phyloP scores from a whole-genome alignment of 1,140 invertebrate species.

The Drosophila virilis region DNA sequence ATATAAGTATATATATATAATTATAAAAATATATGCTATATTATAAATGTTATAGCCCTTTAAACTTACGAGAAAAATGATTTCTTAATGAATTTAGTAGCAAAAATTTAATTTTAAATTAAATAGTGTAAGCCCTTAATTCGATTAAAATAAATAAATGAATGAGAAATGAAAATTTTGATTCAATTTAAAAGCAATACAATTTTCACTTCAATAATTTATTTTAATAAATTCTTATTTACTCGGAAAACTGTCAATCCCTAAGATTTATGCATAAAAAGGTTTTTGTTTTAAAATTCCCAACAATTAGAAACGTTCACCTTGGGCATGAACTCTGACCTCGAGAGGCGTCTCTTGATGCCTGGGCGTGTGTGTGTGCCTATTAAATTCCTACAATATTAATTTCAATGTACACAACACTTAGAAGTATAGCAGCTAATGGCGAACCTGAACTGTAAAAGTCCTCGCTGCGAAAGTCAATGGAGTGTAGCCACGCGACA shows the following conservation, averaged over 20 bases:
- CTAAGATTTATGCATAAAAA: too few relatives aligned
- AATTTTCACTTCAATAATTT: neutral
- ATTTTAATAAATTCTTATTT: neutral
- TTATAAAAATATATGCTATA: too few relatives aligned
- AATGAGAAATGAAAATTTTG: too few relatives aligned
- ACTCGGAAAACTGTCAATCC: too few relatives aligned
- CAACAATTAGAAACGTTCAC: neutral
- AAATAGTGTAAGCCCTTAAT: too few relatives aligned
- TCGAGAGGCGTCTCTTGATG: conserved; percentile 11
- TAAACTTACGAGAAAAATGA: too few relatives aligned
- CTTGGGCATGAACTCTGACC: conserved; percentile 7
- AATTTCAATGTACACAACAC: conserved; percentile 8
- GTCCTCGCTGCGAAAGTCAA: conserved; percentile 46
- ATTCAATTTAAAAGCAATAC: too few relatives aligned
- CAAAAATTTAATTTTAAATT: too few relatives aligned
- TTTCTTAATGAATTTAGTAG: too few relatives aligned
- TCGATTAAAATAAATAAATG: too few relatives aligned
- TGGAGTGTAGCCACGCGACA: conserved; percentile 71
- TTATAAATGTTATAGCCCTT: neutral
- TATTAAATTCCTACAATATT: conserved; percentile 6
- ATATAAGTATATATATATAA: too few relatives aligned
- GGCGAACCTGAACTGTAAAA: neutral
- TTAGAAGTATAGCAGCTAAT: neutral
- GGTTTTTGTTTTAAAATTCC: too few relatives aligned
- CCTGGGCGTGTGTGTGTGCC: conserved; percentile 20